Base-by-base conservation (phyloP, 2,113 vertebrate genomes). In the Leuciscus idus region DNA sequence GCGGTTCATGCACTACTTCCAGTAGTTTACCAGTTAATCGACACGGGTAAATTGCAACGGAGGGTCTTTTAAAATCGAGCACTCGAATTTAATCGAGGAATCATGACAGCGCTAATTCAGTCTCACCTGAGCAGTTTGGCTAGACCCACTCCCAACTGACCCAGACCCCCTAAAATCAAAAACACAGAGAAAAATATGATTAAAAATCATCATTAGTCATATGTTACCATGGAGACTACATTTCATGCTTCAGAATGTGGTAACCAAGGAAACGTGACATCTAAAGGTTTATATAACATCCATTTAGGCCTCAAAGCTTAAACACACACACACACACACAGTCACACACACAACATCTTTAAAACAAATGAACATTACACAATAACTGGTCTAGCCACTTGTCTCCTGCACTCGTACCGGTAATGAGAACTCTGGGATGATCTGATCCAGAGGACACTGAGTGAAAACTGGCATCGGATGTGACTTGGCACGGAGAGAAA, bases 141-240 rank as follows among this genome's bases (percentile, higher is more conserved):
- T 43, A 99, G 96, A 26, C 98, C 97, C 79, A 98, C 96, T 13
- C 98, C 98, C 26, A 98, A 96, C 88, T 99, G 98, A 6, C 97
- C 98, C 62, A 99, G 95, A 57, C 97, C 97, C 28, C 98, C 98
- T 99, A 90, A 33, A 89, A 86, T 70, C n/a, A 74, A 26, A 84
- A 59, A 80, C 70, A 87, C 15, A 68, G 23, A 30, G 9, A n/a
- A 55, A 89, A 78, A 78, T 82, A 70, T 46, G 28, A 48, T 66
- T 64, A 21, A 52, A 73, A 50, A 28, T 17, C 55, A 85, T 87
- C 77, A 89, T 77, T 72, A 82, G 66, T 76, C 61, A 76, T 39
- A 48, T 81, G 77, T 89, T 89, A 15, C 85, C 82, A 87, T 87
- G 82, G 85, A 85, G 39, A 89, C 85, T 43, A 81, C 64, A 80